Evolutionary conservation across 2,888 invertebrate genomes (phyloP).

Genomic region (Macaria liturata): DNA sequence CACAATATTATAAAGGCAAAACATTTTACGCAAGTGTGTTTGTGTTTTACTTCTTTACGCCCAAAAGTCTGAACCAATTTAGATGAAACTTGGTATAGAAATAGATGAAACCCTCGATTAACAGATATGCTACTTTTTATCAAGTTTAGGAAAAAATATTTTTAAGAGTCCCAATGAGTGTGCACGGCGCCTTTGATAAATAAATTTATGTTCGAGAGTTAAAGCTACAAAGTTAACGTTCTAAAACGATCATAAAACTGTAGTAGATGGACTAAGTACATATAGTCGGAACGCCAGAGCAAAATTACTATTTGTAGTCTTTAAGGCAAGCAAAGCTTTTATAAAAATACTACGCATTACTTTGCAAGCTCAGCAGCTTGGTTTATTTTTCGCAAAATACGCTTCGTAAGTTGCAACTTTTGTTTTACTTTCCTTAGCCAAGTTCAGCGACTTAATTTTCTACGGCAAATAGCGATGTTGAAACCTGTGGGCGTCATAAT

Average conservation of each 20-base stretch:
- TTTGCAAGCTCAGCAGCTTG: slow-evolving; percentile 14
- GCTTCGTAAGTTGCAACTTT: slow-evolving; percentile 18
- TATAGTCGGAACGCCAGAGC: slow-evolving; percentile 2
- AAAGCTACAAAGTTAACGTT: not conserved
- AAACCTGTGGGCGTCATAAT: slow-evolving; percentile 7
- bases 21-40: too few relatives aligned
- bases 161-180: too few relatives aligned
- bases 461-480: slow-evolving; percentile 23
- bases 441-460: slow-evolving; percentile 25
- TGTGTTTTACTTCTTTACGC: too few relatives aligned
- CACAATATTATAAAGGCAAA: too few relatives aligned
- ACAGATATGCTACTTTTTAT: too few relatives aligned
- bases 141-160: too few relatives aligned
- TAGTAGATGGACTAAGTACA: not conserved
- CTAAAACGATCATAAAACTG: not conserved
- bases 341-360: slow-evolving; percentile 18
- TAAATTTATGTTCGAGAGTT: too few relatives aligned
- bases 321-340: slow-evolving; percentile 21
- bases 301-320: slow-evolving; percentile 17
- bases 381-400: slow-evolving; percentile 26
- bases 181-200: too few relatives aligned
- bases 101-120: too few relatives aligned
- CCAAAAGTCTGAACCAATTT: too few relatives aligned
- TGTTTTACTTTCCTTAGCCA: slow-evolving; percentile 23
- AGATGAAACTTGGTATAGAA: too few relatives aligned